Evolutionary conservation across 2,888 invertebrate species (phyloP).

Genomic region (Orchesellides sinensis): DNA sequence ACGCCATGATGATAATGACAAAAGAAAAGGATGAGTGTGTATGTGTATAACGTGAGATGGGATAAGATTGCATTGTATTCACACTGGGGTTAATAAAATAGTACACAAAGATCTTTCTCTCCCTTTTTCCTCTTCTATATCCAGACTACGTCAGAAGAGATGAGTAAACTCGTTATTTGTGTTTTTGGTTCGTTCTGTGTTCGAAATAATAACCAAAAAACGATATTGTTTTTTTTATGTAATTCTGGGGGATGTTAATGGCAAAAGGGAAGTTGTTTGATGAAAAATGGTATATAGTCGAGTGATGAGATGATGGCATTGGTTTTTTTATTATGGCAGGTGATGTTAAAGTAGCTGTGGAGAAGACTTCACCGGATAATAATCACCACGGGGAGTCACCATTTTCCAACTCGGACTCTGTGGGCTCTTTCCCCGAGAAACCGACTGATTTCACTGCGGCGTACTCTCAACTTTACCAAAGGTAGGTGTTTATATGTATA

Average conservation of each 20-base stretch:
- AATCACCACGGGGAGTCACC: conserved; percentile 75
- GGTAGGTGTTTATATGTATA: conserved; percentile 51
- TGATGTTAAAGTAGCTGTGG: conserved; percentile 71
- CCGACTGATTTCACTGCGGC: conserved; percentile 74
- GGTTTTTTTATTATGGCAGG: conserved; percentile 60
- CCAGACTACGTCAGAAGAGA: no score
- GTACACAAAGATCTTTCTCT: not conserved
- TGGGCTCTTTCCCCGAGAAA: conserved; percentile 74
- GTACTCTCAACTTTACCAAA: conserved; percentile 73
- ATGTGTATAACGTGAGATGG: not conserved
- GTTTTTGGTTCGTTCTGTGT: not conserved
- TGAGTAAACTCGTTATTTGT: not conserved
- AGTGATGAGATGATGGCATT: not conserved
- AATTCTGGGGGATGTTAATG: not conserved
- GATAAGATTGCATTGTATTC: not conserved
- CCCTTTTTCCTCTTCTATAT: no score
- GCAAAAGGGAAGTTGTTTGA: not conserved
- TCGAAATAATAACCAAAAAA: not conserved
- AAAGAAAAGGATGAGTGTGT: not conserved
- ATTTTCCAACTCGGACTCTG: conserved; percentile 74
- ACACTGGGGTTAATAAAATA: not conserved
- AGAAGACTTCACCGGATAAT: conserved; percentile 64
- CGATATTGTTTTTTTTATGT: not conserved
- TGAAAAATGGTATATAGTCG: not conserved
- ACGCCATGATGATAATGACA: not conserved